These are phyloP conservation scores for Genyomyrus donnyi DNA, from an alignment of 2,113 vertebrate species.

Conservation along the genomic window DNA sequence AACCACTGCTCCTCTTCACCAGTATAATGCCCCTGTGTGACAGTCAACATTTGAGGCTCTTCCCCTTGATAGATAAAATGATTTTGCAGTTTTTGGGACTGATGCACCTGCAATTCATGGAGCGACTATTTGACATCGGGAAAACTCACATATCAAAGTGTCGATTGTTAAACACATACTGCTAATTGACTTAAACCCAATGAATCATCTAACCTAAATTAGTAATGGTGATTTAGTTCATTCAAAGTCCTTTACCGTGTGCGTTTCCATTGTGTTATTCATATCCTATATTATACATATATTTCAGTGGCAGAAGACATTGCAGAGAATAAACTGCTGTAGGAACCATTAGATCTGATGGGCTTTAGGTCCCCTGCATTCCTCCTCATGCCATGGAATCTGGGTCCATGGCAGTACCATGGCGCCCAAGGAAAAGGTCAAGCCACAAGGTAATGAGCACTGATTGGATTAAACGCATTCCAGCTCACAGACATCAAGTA, in stretches of 20 bases:
- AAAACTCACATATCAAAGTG: not conserved
- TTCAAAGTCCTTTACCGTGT: not conserved
- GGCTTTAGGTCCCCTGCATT: not conserved
- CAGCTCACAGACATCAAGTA: constrained; percentile 25
- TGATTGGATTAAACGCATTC: constrained; percentile 44
- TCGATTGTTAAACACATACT: not conserved
- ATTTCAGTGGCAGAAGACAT: not conserved
- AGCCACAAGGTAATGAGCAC: constrained; percentile 30
- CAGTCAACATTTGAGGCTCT: not conserved
- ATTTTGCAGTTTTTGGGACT: not conserved
- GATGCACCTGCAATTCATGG: not conserved
- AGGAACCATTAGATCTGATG: not conserved
- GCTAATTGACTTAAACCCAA: not conserved
- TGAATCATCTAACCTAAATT: not conserved
- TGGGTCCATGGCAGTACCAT: not conserved
- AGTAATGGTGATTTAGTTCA: not conserved
- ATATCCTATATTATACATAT: not conserved
- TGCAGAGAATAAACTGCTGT: not conserved
- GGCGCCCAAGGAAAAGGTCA: not conserved
- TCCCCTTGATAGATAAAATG: not conserved
- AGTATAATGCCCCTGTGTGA: not conserved
- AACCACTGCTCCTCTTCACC: not conserved
- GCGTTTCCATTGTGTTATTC: not conserved
- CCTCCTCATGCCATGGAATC: not conserved
- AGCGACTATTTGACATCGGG: not conserved